These are phyloP conservation scores for Cyaniris semiargus DNA, from an alignment of 2,888 invertebrate genomes.

Conservation along the genomic window DNA sequence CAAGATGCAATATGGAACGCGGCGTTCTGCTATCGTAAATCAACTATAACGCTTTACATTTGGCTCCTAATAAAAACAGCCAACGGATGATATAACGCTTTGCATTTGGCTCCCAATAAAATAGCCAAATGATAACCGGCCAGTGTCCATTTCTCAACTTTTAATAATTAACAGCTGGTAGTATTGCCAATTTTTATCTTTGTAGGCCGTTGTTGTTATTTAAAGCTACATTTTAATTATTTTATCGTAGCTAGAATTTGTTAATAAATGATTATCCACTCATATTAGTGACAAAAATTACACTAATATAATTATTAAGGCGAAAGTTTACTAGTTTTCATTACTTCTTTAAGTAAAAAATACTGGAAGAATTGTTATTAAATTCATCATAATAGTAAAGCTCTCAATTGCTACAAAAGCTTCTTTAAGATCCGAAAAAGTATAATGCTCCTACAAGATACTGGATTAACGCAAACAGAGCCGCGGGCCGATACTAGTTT, in stretches of 20 bases:
- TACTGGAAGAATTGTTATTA: too few species aligned
- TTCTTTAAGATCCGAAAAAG: too few species aligned
- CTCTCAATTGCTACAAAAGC: too few species aligned
- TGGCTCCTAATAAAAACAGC: constrained; percentile 3
- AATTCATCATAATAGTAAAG: too few species aligned
- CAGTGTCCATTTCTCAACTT: not conserved
- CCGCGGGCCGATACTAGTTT: not conserved
- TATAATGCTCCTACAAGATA: not conserved
- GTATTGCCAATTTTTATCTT: not conserved
- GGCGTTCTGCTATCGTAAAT: not conserved
- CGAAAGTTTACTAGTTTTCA: too few species aligned
- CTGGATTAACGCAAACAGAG: not conserved
- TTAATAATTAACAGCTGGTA: not conserved
- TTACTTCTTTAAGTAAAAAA: too few species aligned
- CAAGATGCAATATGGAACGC: not conserved
- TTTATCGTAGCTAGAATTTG: not conserved
- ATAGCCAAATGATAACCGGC: not conserved
- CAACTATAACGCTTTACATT: constrained; percentile 5
- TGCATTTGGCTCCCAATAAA: constrained; percentile 5
- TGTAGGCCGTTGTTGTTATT: not conserved
- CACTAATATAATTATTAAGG: too few species aligned
- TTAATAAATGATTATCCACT: not conserved
- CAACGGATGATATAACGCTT: not conserved
- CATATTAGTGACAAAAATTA: not conserved
- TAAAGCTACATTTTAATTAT: not conserved